Conservation (phyloP, 2,113 vertebrate genomes). For the Cyanoderma ruficeps region DNA sequence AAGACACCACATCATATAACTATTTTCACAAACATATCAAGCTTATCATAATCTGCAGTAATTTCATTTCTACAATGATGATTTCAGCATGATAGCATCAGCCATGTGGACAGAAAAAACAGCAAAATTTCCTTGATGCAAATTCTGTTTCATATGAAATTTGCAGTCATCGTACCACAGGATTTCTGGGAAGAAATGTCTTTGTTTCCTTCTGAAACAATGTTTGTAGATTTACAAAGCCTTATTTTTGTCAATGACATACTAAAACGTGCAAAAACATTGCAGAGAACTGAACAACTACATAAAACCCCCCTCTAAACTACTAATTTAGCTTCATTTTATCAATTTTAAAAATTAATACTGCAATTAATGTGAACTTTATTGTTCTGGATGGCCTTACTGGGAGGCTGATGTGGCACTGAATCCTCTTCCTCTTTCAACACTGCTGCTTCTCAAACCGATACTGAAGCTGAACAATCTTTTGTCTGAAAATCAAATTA, state of each 20-base stretch:
- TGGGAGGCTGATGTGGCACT: neutral
- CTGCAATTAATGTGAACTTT: neutral
- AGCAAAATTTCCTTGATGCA: constrained; percentile 50
- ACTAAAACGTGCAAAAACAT: neutral
- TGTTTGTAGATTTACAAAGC: neutral
- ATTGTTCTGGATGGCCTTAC: neutral
- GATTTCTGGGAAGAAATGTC: constrained; percentile 31
- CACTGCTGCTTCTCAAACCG: neutral
- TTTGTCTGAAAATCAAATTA: constrained; percentile 26
- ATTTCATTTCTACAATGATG: constrained; percentile 13
- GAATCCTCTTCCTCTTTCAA: neutral
- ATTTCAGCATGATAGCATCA: constrained; percentile 26
- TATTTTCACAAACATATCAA: neutral
- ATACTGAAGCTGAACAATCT: neutral
- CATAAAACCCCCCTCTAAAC: fast-evolving
- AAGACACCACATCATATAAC: neutral
- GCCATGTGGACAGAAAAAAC: neutral
- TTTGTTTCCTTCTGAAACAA: neutral
- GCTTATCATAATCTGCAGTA: neutral
- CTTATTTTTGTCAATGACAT: neutral
- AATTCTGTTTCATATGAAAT: constrained; percentile 19
- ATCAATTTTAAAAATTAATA: neutral
- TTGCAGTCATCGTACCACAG: neutral
- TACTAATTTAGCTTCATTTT: neutral
- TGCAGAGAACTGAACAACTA: neutral